A percentile compares a stretch with the other conserved stretches of the same genome.
phyloP scores from a whole-genome alignment of 35 echinoderm and acorn worm species.

The Holothuria glaberrima region DNA sequence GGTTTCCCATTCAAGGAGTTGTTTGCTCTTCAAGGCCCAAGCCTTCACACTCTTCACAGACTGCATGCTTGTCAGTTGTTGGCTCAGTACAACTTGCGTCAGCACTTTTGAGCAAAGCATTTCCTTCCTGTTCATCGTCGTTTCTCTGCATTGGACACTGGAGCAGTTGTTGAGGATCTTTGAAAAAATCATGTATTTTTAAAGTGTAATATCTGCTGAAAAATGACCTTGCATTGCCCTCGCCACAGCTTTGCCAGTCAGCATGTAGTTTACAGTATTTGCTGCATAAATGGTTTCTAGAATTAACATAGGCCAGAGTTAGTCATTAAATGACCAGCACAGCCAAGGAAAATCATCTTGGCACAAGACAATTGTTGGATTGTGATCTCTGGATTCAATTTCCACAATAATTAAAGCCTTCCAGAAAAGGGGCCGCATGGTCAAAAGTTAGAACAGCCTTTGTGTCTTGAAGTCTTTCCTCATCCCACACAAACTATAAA shows the following conservation, averaged over 20 bases:
- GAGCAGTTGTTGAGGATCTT: neutral
- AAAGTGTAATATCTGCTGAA: slow-evolving; percentile 44
- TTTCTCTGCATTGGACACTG: too few species aligned
- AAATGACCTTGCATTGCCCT: slow-evolving; percentile 57
- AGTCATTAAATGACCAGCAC: slow-evolving; percentile 58
- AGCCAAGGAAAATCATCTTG: slow-evolving; percentile 71
- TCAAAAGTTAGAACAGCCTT: slow-evolving; percentile 69
- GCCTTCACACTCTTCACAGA: neutral
- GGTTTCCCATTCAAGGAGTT: neutral
- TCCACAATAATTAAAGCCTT: too few species aligned
- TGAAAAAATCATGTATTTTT: slow-evolving; percentile 55
- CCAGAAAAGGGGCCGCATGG: slow-evolving; percentile 75
- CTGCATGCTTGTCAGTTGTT: too few species aligned
- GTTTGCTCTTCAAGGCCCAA: neutral
- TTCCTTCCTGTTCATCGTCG: too few species aligned
- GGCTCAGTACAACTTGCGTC: too few species aligned
- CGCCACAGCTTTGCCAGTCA: slow-evolving; percentile 59
- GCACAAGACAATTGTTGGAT: slow-evolving; percentile 23
- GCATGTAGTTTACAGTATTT: slow-evolving; percentile 62
- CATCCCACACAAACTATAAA: slow-evolving; percentile 46
- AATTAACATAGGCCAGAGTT: slow-evolving; percentile 33
- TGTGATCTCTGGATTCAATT: slow-evolving; percentile 13
- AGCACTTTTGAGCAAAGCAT: too few species aligned
- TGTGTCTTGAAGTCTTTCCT: slow-evolving; percentile 48
- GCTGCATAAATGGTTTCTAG: slow-evolving; percentile 57